Evolutionary conservation across 2,797 vertebrate species (phyloP).

Genomic region (Gymnodraco acuticeps): DNA sequence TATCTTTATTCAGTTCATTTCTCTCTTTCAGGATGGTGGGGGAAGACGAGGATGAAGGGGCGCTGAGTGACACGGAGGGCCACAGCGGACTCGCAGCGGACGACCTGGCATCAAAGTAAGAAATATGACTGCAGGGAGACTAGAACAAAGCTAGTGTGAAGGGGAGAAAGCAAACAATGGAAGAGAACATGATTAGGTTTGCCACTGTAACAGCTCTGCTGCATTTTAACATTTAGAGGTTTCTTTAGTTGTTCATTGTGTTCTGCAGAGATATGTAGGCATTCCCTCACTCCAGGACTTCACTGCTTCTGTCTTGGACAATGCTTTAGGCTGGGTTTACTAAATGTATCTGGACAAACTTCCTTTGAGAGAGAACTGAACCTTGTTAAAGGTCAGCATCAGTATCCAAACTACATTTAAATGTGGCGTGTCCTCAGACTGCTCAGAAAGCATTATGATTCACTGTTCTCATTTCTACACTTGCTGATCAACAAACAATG

Average conservation of each 20-base stretch:
- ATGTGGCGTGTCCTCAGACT: background rate
- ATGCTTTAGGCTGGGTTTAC: background rate
- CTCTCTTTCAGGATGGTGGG: conserved; percentile 89
- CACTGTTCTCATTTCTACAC: conserved; percentile 8
- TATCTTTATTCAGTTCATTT: conserved; percentile 10
- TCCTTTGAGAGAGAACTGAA: conserved; percentile 1
- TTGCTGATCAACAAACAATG: conserved; percentile 20
- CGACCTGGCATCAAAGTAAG: conserved; percentile 94
- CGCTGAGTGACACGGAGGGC: conserved; percentile 91
- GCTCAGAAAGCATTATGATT: background rate
- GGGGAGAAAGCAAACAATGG: background rate
- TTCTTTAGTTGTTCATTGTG: background rate
- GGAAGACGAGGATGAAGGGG: conserved; percentile 91
- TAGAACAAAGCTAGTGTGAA: background rate
- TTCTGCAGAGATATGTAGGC: background rate
- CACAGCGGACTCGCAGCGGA: conserved; percentile 87
- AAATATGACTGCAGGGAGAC: conserved; percentile 16
- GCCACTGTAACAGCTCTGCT: background rate
- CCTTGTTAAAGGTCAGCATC: background rate
- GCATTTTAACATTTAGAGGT: background rate
- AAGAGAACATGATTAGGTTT: background rate
- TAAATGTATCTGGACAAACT: conserved; percentile 30
- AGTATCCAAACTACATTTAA: background rate
- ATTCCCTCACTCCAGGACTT: conserved; percentile 8
- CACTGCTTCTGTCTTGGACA: conserved; percentile 8